phyloP scores from a whole-genome alignment of 2,797 vertebrate species.

The Scarus forsteni region DNA sequence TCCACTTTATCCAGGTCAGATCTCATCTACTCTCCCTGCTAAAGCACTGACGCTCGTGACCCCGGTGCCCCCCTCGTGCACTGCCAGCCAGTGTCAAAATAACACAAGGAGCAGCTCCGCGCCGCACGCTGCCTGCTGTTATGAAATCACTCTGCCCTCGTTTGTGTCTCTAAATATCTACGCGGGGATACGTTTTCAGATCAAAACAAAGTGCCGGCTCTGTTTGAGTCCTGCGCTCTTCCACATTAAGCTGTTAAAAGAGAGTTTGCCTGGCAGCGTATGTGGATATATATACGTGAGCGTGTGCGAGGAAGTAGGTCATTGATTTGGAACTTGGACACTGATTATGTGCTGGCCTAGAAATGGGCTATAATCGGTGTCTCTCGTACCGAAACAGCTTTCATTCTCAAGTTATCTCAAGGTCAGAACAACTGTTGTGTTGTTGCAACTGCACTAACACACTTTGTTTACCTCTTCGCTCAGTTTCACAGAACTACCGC shows the following conservation, averaged over 20 bases:
- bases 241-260: slow-evolving; percentile 70
- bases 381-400: slow-evolving; percentile 82
- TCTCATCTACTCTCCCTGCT: slow-evolving; percentile 58
- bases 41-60: slow-evolving; percentile 52
- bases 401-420: slow-evolving; percentile 76
- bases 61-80: slow-evolving; percentile 25
- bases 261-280: slow-evolving; percentile 73
- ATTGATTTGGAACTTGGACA: slow-evolving; percentile 85
- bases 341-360: slow-evolving; percentile 84
- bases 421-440: slow-evolving; percentile 75
- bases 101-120: slow-evolving; percentile 54
- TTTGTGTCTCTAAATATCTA: slow-evolving; percentile 56
- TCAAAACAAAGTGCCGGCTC: slow-evolving; percentile 65
- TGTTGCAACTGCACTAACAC: slow-evolving; percentile 30
- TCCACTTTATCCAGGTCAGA: slow-evolving; percentile 75
- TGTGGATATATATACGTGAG: slow-evolving; percentile 55
- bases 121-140: slow-evolving; percentile 52
- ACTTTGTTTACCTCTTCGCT: slow-evolving; percentile 45
- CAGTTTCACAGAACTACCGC: slow-evolving; percentile 29
- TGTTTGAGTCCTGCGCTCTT: slow-evolving; percentile 59
- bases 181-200: slow-evolving; percentile 46
- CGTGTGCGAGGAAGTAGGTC: slow-evolving; percentile 80
- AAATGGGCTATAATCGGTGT: slow-evolving; percentile 83
- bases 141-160: slow-evolving; percentile 58
- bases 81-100: slow-evolving; percentile 72